phyloP scores from a whole-genome alignment of 2,888 invertebrate species.

The Amphiduros pacificus region DNA sequence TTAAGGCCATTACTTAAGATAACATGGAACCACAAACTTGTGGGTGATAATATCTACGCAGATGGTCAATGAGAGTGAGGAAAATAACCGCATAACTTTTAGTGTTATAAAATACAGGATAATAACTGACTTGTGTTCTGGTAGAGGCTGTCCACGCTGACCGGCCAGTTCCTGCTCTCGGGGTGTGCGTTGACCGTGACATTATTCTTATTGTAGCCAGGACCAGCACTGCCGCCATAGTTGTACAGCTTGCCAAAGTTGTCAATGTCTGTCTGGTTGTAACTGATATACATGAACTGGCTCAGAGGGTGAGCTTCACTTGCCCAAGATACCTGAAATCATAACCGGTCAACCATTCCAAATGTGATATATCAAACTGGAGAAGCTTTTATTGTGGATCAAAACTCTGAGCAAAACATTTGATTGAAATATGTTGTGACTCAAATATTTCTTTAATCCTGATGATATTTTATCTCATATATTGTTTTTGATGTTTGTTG shows the following conservation, averaged over 20 bases:
- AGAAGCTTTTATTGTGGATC: too few species aligned
- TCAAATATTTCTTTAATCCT: too few species aligned
- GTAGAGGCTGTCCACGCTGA: conserved; percentile 29
- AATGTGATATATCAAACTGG: too few species aligned
- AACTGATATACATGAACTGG: conserved; percentile 42
- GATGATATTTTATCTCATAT: too few species aligned
- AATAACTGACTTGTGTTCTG: conserved; percentile 31
- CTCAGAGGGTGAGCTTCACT: conserved; percentile 32
- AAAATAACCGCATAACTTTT: background rate
- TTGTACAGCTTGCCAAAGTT: conserved; percentile 41
- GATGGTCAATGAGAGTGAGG: too few species aligned
- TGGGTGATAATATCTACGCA: too few species aligned
- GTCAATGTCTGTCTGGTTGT: conserved; percentile 45
- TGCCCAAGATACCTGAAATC: conserved; percentile 38
- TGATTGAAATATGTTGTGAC: too few species aligned
- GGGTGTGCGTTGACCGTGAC: conserved; percentile 45
- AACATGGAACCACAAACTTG: too few species aligned
- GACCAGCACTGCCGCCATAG: conserved; percentile 35
- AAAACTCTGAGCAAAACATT: too few species aligned
- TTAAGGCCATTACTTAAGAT: too few species aligned
- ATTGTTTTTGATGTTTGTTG: too few species aligned
- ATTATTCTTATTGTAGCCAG: conserved; percentile 49
- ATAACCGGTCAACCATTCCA: too few species aligned
- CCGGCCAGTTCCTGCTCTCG: conserved; percentile 40
- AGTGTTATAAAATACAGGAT: background rate